Conservation (phyloP, 2,797 vertebrate species). For the Toxotes lorentzi region DNA sequence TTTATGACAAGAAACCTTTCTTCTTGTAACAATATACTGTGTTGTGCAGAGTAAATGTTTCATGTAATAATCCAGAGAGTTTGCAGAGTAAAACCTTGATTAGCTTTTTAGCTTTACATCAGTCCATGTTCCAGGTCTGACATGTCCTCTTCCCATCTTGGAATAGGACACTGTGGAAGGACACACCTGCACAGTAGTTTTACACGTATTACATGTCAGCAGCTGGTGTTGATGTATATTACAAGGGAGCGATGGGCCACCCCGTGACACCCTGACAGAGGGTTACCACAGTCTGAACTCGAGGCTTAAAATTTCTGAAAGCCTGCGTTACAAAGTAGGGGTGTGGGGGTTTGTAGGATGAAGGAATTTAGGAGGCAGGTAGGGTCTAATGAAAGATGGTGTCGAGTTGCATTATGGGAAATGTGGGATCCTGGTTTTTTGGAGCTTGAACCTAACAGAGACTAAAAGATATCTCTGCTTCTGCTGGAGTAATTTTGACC, state of each 20-base stretch:
- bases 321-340: no score
- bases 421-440: background rate
- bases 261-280: no score
- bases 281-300: no score
- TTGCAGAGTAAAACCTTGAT: background rate
- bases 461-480: background rate
- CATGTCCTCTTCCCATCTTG: background rate
- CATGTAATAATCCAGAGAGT: background rate
- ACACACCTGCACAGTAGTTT: background rate
- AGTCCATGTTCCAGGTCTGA: no score
- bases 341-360: no score
- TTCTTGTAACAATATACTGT: no score
- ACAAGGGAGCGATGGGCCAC: background rate
- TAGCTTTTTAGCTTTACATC: no score
- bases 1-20: no score
- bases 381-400: background rate
- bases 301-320: no score
- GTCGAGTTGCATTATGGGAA: background rate
- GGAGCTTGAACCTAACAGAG: background rate
- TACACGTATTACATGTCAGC: no score
- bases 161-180: background rate
- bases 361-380: no score
- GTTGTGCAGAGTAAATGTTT: no score
- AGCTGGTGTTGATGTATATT: background rate
- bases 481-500: background rate